Conservation (phyloP, 2,888 invertebrate genomes). For the Deroplatys truncata region DNA sequence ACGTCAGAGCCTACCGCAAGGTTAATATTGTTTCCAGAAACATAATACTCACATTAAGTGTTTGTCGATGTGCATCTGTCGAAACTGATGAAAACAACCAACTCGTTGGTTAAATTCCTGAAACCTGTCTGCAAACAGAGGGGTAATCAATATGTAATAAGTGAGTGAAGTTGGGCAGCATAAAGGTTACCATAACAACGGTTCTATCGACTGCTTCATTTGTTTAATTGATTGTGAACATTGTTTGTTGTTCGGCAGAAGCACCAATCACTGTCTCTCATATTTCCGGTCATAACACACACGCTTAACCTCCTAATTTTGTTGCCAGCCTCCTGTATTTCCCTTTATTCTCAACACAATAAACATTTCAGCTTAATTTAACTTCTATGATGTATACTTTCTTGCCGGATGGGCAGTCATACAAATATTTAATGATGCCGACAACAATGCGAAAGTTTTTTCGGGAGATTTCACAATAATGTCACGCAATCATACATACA, state of each 20-base stretch:
- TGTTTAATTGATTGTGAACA: neutral
- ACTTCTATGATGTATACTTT: too few relatives aligned
- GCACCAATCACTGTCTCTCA: neutral
- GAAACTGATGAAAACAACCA: neutral
- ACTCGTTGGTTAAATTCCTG: neutral
- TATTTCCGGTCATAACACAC: neutral
- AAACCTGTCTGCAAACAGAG: neutral
- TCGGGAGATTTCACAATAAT: too few relatives aligned
- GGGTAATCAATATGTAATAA: neutral
- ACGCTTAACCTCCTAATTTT: neutral
- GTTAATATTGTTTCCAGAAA: neutral
- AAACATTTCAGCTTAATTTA: too few relatives aligned
- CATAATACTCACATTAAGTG: neutral
- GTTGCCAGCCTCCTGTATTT: neutral
- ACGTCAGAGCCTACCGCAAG: neutral
- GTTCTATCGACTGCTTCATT: neutral
- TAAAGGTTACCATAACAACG: neutral
- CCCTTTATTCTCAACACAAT: too few relatives aligned
- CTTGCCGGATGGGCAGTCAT: too few relatives aligned
- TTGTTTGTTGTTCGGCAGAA: neutral
- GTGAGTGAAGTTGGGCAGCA: neutral
- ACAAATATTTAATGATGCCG: too few relatives aligned
- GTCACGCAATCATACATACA: too few relatives aligned
- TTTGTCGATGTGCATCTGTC: neutral
- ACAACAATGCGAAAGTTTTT: too few relatives aligned